Percentiles rank a stretch among this genome's conserved stretches.
Evolutionary conservation across 2,888 invertebrate species (phyloP).

Genomic region (Lamellibrachia columna): DNA sequence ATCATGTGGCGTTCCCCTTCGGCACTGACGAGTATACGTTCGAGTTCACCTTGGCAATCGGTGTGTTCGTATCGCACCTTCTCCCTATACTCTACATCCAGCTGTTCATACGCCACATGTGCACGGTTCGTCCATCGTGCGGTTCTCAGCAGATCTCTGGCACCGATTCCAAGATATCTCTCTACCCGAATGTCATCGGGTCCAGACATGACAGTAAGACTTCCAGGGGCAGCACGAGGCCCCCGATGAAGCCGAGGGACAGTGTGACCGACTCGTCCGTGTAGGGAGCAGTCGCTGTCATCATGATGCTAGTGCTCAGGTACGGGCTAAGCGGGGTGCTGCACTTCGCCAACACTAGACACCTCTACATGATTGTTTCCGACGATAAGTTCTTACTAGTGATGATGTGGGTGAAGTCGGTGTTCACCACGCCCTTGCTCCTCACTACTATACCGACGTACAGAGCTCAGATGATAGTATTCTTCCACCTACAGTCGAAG

Average conservation of each 20-base stretch:
- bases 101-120: background rate
- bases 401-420: background rate
- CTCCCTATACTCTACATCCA: background rate
- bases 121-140: background rate
- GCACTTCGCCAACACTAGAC: background rate
- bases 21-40: background rate
- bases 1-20: background rate
- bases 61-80: background rate
- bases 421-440: background rate
- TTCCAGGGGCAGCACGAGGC: too few relatives aligned
- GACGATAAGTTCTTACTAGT: background rate
- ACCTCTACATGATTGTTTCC: background rate
- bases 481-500: background rate
- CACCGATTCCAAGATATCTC: too few relatives aligned
- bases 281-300: background rate
- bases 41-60: background rate
- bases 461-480: background rate
- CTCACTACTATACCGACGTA: background rate
- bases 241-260: background rate
- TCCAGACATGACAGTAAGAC: too few relatives aligned
- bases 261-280: background rate
- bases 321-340: background rate
- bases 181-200: too few relatives aligned
- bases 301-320: background rate
- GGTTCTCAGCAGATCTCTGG: background rate